These are phyloP conservation scores for Notamacropus eugenii DNA, from an alignment of 2,797 vertebrate genomes.

Conservation along the genomic window DNA sequence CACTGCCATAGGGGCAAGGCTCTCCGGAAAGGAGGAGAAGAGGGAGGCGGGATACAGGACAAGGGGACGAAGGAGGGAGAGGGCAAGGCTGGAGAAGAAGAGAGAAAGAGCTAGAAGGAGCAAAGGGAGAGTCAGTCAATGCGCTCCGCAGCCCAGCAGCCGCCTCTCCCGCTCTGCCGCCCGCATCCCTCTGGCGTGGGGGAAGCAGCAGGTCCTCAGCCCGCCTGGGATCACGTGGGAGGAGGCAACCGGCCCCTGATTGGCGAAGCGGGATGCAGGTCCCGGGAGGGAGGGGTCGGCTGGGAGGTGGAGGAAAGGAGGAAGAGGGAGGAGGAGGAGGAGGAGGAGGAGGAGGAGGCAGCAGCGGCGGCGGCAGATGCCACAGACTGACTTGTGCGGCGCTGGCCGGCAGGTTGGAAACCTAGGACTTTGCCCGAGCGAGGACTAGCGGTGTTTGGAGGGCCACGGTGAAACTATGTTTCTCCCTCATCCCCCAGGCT, in stretches of 20 bases:
- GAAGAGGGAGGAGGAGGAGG: slow-evolving; percentile 48
- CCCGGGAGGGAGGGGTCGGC: slow-evolving; percentile 80
- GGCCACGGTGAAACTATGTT: neutral
- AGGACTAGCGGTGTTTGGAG: neutral
- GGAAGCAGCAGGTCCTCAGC: slow-evolving; percentile 84
- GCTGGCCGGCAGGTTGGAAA: neutral
- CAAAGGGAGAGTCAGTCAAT: slow-evolving; percentile 61
- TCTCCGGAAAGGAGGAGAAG: neutral
- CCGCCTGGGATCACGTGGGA: slow-evolving; percentile 82
- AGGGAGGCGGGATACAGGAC: neutral
- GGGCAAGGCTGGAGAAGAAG: slow-evolving; percentile 50
- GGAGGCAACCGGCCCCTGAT: slow-evolving; percentile 76
- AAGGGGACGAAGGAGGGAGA: slow-evolving; percentile 50
- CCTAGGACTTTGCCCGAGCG: slow-evolving; percentile 17
- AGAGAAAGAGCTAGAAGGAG: slow-evolving; percentile 28
- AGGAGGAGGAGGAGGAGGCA: slow-evolving; percentile 58
- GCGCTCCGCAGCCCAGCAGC: slow-evolving; percentile 77
- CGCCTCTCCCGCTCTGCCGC: slow-evolving; percentile 80
- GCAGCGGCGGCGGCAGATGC: slow-evolving; percentile 40
- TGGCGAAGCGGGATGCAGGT: slow-evolving; percentile 85
- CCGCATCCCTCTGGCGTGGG: slow-evolving; percentile 83
- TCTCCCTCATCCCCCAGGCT: neutral
- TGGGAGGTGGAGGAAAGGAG: slow-evolving; percentile 65
- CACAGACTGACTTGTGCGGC: slow-evolving; percentile 4
- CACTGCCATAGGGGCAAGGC: slow-evolving; percentile 56